phyloP scores from a whole-genome alignment of 2,797 vertebrate species.

The Carapus acus region DNA sequence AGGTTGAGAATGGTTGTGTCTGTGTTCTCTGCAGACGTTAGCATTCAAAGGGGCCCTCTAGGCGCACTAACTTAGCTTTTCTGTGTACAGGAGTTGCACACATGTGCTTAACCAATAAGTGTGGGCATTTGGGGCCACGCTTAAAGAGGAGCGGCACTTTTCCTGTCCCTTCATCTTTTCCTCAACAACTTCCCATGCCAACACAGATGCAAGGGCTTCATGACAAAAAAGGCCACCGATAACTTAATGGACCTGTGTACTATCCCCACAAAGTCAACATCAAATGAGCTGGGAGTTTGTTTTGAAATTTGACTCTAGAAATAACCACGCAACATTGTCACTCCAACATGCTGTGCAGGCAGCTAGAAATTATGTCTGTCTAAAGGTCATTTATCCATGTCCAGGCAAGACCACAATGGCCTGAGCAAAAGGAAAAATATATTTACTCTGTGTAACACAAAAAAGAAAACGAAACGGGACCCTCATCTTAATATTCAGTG shows the following conservation, averaged over 20 bases:
- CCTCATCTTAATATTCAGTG: background rate
- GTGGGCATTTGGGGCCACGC: background rate
- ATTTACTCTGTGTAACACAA: background rate
- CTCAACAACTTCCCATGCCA: background rate
- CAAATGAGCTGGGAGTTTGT: background rate
- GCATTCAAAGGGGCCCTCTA: background rate
- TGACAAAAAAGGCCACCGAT: background rate
- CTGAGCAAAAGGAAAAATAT: background rate
- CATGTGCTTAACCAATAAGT: background rate
- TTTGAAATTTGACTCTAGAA: background rate
- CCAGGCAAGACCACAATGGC: background rate
- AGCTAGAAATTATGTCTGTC: background rate
- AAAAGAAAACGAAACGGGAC: background rate
- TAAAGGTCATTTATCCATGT: background rate
- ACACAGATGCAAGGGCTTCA: background rate
- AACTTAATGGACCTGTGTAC: background rate
- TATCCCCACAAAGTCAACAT: background rate
- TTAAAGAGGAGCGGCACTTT: too few relatives aligned
- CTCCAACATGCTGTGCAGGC: background rate
- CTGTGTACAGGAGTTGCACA: background rate
- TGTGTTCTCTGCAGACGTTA: background rate
- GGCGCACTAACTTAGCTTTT: background rate
- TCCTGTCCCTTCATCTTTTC: background rate
- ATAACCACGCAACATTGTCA: background rate
- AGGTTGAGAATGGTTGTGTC: constrained; percentile 17